phyloP scores from a whole-genome alignment of 2,797 vertebrate species.

The Lithobates pipiens region DNA sequence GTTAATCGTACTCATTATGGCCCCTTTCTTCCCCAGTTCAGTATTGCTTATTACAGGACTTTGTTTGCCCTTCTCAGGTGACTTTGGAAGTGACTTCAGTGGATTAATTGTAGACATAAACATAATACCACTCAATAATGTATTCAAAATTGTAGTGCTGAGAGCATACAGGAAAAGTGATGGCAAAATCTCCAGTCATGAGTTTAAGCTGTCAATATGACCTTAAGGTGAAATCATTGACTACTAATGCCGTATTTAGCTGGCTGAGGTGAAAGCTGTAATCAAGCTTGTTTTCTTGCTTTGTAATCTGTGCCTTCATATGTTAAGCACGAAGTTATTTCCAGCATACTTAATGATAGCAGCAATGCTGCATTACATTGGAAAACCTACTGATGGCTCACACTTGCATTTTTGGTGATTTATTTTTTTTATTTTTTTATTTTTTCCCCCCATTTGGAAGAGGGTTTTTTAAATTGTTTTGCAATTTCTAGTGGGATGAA shows the following conservation, averaged over 20 bases:
- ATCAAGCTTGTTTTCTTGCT: conserved; percentile 45
- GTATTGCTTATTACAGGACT: conserved; percentile 24
- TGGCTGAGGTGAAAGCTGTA: conserved; percentile 32
- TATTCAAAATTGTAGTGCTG: conserved; percentile 47
- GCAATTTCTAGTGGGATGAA: not conserved
- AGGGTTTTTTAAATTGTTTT: not conserved
- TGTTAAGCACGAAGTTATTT: conserved; percentile 15
- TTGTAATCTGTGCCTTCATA: conserved; percentile 24
- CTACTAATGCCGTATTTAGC: conserved; percentile 34
- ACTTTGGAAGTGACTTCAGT: conserved; percentile 53
- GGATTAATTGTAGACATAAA: conserved; percentile 58
- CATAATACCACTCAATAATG: conserved; percentile 52
- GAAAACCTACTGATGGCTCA: not conserved
- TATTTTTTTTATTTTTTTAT: not conserved
- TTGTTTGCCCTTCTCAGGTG: conserved; percentile 46
- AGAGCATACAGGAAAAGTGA: conserved; percentile 14
- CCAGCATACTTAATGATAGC: conserved; percentile 3
- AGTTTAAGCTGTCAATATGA: conserved; percentile 52
- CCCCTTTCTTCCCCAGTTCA: not conserved
- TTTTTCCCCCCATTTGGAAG: not conserved
- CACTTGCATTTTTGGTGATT: not conserved
- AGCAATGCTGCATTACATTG: not conserved
- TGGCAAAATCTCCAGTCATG: conserved; percentile 35
- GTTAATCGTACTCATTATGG: not conserved
- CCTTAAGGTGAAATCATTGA: conserved; percentile 52